Evolutionary conservation across 2,113 vertebrate species (phyloP), one percentile per base, ranked within the genome.

Genomic region (Dolichallabes microphthalmus): DNA sequence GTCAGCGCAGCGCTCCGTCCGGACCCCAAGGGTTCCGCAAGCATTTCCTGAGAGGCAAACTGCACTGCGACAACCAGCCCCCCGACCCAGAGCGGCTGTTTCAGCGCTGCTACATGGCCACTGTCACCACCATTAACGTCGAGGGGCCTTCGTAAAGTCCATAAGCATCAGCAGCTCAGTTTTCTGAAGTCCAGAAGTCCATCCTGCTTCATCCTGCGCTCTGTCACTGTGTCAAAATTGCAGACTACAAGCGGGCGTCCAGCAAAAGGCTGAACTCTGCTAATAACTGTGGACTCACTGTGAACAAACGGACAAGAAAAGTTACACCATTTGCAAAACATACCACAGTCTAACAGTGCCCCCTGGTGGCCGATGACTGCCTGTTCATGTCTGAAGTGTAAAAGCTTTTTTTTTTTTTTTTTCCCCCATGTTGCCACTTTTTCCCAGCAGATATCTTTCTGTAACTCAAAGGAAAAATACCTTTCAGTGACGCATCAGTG

Each of bases 71-170:
- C 88, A 94, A 93, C 86, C 92, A 95, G 91, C 90, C 92, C 0
- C 55, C 73, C 2, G 94, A 96, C 61, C 90, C 92, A 0, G 92
- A 91, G 61, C 86, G 52, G 15, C 89, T 95, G 71, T 94, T 95
- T 84, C 94, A 94, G 91, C 90, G 88, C 60, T 94, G 94, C 90
- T 96, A 96, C 88, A 93, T 93, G 91, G 91, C 95, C 27, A 88
- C 93, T 2, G 90, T 93, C 87, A 94, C 90, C 0, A 86, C 92
- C 68, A 86, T 91, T 1, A 85, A 95, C 19, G 91, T 94, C 0
- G 93, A 94, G 82, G 92, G 92, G 87, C 92, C 93, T 78, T 86
- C 91, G 12, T 92, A 92, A 92, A 90, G 60, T 1, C 32, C 15
- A 12, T 30, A 6, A 3, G 39, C 20, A 2, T 45, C 22, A 7